These are phyloP conservation scores for Podilymbus podiceps DNA, from an alignment of 2,113 vertebrate genomes.

Conservation along the genomic window DNA sequence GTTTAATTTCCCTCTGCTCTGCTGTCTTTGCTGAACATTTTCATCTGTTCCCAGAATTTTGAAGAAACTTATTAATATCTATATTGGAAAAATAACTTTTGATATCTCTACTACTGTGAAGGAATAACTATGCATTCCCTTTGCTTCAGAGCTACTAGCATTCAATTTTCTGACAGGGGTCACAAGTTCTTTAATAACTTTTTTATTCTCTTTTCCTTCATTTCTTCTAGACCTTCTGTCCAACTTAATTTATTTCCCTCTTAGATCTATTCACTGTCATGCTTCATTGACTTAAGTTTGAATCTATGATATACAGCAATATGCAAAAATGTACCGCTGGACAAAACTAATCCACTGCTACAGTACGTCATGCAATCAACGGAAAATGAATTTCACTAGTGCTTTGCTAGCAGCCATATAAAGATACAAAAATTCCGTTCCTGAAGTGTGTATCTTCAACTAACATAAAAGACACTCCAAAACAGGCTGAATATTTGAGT, in stretches of 20 bases:
- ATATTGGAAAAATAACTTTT: not conserved
- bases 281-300: not conserved
- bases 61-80: not conserved
- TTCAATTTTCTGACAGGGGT: not conserved
- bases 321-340: not conserved
- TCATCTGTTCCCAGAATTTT: not conserved
- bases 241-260: not conserved
- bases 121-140: not conserved
- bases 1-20: not conserved
- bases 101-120: not conserved
- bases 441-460: not conserved
- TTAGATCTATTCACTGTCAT: not conserved
- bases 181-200: not conserved
- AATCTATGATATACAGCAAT: not conserved
- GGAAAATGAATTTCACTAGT: not conserved
- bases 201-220: not conserved
- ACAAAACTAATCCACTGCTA: not conserved
- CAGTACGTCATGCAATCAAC: rapidly evolving
- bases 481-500: not conserved
- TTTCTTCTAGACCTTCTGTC: not conserved
- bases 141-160: not conserved
- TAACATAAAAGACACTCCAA: not conserved
- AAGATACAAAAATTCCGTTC: not conserved
- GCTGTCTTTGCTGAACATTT: not conserved
- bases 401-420: not conserved